These are phyloP conservation scores for Bombyx mandarina DNA, from an alignment of 1,140 invertebrate genomes.

Conservation along the genomic window DNA sequence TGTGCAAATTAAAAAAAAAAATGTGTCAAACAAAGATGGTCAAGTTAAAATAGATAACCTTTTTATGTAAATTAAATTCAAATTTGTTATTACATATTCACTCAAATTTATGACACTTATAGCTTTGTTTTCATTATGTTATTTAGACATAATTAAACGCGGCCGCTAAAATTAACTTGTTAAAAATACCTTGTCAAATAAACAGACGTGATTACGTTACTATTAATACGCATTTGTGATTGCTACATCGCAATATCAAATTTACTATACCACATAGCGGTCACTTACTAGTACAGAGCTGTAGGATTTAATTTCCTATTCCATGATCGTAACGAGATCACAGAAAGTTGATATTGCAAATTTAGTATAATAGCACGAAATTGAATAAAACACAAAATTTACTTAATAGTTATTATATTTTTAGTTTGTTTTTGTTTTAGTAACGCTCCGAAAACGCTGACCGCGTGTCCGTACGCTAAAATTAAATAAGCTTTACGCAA, in stretches of 20 bases:
- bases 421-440: too few relatives aligned
- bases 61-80: neutral
- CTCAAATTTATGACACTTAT: too few relatives aligned
- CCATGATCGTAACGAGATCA: constrained; percentile 43
- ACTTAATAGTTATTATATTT: too few relatives aligned
- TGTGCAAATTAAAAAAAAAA: too few relatives aligned
- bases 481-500: too few relatives aligned
- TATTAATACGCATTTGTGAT: constrained; percentile 16
- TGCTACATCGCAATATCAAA: constrained; percentile 35
- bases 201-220: constrained; percentile 13
- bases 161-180: constrained; percentile 9
- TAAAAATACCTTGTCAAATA: constrained; percentile 14
- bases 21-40: too few relatives aligned
- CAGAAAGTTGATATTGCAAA: constrained; percentile 25
- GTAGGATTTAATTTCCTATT: constrained; percentile 43
- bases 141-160: constrained; percentile 6
- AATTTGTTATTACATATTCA: neutral
- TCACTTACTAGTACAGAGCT: constrained; percentile 20
- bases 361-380: too few relatives aligned
- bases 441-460: too few relatives aligned
- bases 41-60: neutral
- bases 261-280: constrained; percentile 42
- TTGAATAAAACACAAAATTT: too few relatives aligned
- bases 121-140: too few relatives aligned
- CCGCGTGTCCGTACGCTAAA: too few relatives aligned